These are phyloP conservation scores for Stratiomys singularior DNA, from an alignment of 2,888 invertebrate species.

Conservation along the genomic window DNA sequence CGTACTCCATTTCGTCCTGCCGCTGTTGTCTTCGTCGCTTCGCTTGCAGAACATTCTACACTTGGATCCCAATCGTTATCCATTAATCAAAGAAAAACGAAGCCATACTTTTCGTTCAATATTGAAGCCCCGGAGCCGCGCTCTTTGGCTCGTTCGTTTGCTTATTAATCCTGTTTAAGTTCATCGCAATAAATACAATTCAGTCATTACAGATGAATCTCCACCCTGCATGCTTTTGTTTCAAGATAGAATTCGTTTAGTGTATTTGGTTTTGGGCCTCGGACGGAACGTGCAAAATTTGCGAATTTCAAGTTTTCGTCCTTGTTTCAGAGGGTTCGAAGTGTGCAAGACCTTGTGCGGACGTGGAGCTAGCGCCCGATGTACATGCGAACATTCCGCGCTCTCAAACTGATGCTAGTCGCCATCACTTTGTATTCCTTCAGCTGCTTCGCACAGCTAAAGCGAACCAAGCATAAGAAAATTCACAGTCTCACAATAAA, in stretches of 20 bases:
- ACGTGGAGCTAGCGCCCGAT: not conserved
- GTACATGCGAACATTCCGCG: not conserved
- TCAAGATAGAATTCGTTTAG: not conserved
- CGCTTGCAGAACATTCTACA: not conserved
- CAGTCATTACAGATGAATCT: not conserved
- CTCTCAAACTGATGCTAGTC: not conserved
- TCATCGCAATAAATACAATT: constrained; percentile 16
- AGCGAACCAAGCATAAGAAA: constrained; percentile 6
- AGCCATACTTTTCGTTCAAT: not conserved
- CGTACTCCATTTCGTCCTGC: not conserved
- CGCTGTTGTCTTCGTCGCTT: not conserved
- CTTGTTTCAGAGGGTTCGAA: not conserved
- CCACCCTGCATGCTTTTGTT: not conserved
- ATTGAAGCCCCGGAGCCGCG: not conserved
- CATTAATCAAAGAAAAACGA: constrained; percentile 32
- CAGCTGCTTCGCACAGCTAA: not conserved
- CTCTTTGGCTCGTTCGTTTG: constrained; percentile 6
- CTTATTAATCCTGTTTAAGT: constrained; percentile 29
- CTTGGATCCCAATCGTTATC: constrained; percentile 25
- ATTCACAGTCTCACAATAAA: constrained; percentile 45
- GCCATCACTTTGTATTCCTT: not conserved
- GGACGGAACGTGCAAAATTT: not conserved
- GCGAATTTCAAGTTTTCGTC: not conserved
- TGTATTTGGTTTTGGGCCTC: not conserved
- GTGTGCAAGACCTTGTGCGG: not conserved